phyloP scores from a whole-genome alignment of 1,140 invertebrate genomes.

The Drosophila parvula region DNA sequence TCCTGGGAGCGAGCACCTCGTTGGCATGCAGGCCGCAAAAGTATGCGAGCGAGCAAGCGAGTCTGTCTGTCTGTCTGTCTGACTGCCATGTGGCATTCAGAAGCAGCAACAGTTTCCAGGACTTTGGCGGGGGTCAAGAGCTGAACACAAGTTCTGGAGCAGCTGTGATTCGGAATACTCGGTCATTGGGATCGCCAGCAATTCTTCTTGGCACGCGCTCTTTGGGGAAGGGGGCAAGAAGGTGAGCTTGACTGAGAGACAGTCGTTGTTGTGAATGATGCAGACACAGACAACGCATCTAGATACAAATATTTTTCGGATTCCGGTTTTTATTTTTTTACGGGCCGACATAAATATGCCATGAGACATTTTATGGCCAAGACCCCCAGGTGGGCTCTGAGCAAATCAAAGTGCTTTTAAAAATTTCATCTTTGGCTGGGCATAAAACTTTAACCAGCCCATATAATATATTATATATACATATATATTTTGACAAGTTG shows the following conservation, averaged over 20 bases:
- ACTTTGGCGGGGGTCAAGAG: conserved; percentile 32
- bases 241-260: conserved; percentile 19
- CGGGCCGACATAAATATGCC: conserved; percentile 63
- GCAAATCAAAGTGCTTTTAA: conserved; percentile 73
- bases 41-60: conserved; percentile 49
- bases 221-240: neutral
- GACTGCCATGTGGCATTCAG: conserved; percentile 41
- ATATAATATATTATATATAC: too few species aligned
- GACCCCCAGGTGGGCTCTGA: conserved; percentile 39
- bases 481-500: conserved; percentile 47
- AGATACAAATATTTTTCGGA: conserved; percentile 27
- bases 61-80: conserved; percentile 27
- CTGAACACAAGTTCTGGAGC: conserved; percentile 22
- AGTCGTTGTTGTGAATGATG: conserved; percentile 1
- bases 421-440: conserved; percentile 59
- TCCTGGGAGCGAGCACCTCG: conserved; percentile 41
- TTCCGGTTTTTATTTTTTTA: conserved; percentile 25
- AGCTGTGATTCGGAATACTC: conserved; percentile 34
- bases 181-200: conserved; percentile 20
- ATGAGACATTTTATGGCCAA: conserved; percentile 63
- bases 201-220: conserved; percentile 16
- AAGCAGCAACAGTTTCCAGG: conserved; percentile 44
- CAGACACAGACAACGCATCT: conserved; percentile 23
- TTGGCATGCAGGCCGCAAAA: conserved; percentile 59
- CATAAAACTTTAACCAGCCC: conserved; percentile 58